Evolutionary conservation across 2,888 invertebrate genomes (phyloP), one percentile per base, ranked within the genome.

Genomic region (Lapara coniferarum): DNA sequence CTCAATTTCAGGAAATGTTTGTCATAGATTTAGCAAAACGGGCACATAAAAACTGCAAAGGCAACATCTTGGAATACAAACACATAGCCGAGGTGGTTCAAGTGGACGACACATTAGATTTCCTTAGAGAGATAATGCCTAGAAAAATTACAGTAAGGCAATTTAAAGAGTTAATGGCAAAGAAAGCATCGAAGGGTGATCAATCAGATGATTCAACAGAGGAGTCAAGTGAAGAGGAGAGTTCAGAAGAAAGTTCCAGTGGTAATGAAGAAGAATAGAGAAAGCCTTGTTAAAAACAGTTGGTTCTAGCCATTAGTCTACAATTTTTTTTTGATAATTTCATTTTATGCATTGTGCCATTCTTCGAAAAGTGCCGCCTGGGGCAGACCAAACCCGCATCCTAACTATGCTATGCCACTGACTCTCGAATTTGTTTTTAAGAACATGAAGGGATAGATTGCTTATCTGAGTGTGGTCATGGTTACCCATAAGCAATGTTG

Each of bases 111-210:
- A 95, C 95, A 0, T 91, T 96, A 76, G 96, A 96, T 75, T 97
- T 97, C 80, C 87, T 97, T 2, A 91, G 95, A 73, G 96, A 97
- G 86, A 96, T 97, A 73, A 95, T 97, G 92, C 97, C 97, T 0
- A 94, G 95, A 72, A 97, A 97, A 82, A 96, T 97, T 66, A 96
- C 96, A 0, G 96, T 96, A 0, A 89, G 92, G 53, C 94, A 96
- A 78, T 96, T 94, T 72, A 96, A 96, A 79, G 95, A 95, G 78
- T 88, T 96, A 72, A 95, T 96, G 95, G 95, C 95, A 0, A 95
- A 94, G 70, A 96, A 95, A 75, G 85, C 88, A 0, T 75, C 85
- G n/a, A 87, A 79, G 70, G 86, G 85, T 2, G 81, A 80, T 13
- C 74, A 75, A 5, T 89, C 89, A 0, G 89, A 90, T 67, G 88